Percentiles rank a stretch among this genome's conserved stretches.
Conservation (phyloP, 2,888 invertebrate species). For the Phengaris alcon region DNA sequence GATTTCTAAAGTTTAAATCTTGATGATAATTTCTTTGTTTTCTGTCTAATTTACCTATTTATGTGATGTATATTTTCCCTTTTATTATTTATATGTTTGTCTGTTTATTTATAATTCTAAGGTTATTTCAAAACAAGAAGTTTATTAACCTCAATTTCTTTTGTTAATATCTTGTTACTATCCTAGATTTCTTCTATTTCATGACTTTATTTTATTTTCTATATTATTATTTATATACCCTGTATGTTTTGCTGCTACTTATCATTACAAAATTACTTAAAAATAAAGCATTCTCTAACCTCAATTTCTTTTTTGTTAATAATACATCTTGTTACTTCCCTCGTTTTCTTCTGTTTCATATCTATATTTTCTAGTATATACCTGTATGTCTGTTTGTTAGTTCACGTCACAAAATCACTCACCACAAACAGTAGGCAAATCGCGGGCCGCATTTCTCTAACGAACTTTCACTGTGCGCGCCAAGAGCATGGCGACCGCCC, state of each 20-base stretch:
- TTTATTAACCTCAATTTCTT: neutral
- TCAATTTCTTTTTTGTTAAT: slow-evolving; percentile 16
- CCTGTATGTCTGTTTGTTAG: too few relatives aligned
- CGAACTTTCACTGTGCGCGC: slow-evolving; percentile 70
- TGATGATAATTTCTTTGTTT: slow-evolving; percentile 4
- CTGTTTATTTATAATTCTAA: neutral
- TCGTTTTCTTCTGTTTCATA: neutral
- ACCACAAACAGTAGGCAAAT: slow-evolving; percentile 77
- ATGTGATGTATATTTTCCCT: neutral
- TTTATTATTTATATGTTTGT: neutral
- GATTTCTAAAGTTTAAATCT: neutral
- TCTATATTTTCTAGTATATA: too few relatives aligned
- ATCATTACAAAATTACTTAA: neutral
- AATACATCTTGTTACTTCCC: too few relatives aligned
- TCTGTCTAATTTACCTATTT: neutral
- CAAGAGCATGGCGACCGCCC: slow-evolving; percentile 60
- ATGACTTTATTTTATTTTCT: too few relatives aligned
- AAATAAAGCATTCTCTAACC: slow-evolving; percentile 7
- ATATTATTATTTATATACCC: too few relatives aligned
- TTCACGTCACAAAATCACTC: slow-evolving; percentile 58
- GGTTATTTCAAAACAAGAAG: neutral
- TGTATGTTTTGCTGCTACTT: too few relatives aligned
- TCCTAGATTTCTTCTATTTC: too few relatives aligned
- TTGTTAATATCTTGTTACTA: too few relatives aligned
- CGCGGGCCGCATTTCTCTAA: slow-evolving; percentile 73